Base-by-base conservation (phyloP, 2,113 vertebrate genomes). In the Cranoglanis bouderius region DNA sequence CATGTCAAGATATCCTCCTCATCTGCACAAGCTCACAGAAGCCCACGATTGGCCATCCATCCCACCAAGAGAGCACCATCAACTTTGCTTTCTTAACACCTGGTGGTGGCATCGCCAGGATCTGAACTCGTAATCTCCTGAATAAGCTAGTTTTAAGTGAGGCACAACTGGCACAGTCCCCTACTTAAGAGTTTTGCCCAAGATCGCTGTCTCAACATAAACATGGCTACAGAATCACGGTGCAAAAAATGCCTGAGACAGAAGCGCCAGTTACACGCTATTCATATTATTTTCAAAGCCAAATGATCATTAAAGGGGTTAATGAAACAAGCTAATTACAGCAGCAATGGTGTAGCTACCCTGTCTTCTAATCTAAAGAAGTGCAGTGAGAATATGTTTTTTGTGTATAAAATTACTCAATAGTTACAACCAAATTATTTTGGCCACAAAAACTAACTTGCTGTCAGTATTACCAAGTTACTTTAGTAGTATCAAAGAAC, bases 401-500 rank as follows among this genome's bases (percentile, higher is more conserved):
- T 0, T 21, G 35, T 70, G 13, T 40, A 82, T 10, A 82, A 87
- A 82, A 40, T 81, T 40, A 70, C 61, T 67, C 35, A 59, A 49
- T 8, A 35, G 6, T 29, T 82, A 55, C 57, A 87, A 82, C 55
- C 16, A 38, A 51, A n/a, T 57, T 51, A 4, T 82, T 70, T 70
- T 55, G 32, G 46, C 46, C 77, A 87, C 61, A 82, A 67, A 70
- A 46, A 80, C 51, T 19, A 51, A 65, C 14, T 35, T 53, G n/a
- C 21, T 51, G n/a, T 1, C 35, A 87, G 40, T 29, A 57, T 86
- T 26, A 57, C 35, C n/a, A 61, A n/a, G 21, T 65, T 49, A 81
- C 40, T 63, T 32, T 26, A 63, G 55, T 35, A 87, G 18, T 32
- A 67, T 49, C 77, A 70, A n/a, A 70, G 57, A 87, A 87, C 78